Conservation (phyloP, 2,888 invertebrate genomes). For the Lysandra coridon region DNA sequence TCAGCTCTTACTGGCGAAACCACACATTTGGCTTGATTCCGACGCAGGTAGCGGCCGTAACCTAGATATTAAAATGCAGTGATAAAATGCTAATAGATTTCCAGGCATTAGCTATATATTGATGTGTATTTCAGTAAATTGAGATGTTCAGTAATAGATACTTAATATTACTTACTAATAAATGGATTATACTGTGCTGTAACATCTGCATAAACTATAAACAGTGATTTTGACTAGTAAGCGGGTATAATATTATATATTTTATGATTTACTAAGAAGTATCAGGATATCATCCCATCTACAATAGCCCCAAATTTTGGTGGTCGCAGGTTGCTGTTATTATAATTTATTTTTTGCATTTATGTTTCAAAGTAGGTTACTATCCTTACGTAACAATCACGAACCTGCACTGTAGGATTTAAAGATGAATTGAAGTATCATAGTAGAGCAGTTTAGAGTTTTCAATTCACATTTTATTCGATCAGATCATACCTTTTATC, state of each 20-base stretch:
- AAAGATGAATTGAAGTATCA: not conserved
- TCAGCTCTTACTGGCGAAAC: not conserved
- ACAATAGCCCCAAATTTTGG: no score
- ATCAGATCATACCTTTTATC: not conserved
- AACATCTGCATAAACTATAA: no score
- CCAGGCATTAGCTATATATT: conserved; percentile 16
- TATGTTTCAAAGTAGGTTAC: no score
- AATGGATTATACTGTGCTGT: no score
- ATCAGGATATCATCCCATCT: no score
- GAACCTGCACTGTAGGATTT: not conserved
- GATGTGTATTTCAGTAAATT: not conserved
- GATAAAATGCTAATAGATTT: conserved; percentile 19
- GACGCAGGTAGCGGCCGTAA: conserved; percentile 32
- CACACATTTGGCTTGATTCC: conserved; percentile 32
- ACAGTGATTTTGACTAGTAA: no score
- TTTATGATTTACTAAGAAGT: no score
- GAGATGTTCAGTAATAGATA: not conserved
- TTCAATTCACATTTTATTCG: not conserved
- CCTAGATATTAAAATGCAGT: conserved; percentile 33
- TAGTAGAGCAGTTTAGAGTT: not conserved
- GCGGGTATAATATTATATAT: no score
- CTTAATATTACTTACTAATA: no score
- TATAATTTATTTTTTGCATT: no score
- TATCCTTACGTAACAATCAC: no score
- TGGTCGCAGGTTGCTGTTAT: no score